These are phyloP conservation scores for Ctenicera cuprea DNA, from an alignment of 2,888 invertebrate species.

Conservation along the genomic window DNA sequence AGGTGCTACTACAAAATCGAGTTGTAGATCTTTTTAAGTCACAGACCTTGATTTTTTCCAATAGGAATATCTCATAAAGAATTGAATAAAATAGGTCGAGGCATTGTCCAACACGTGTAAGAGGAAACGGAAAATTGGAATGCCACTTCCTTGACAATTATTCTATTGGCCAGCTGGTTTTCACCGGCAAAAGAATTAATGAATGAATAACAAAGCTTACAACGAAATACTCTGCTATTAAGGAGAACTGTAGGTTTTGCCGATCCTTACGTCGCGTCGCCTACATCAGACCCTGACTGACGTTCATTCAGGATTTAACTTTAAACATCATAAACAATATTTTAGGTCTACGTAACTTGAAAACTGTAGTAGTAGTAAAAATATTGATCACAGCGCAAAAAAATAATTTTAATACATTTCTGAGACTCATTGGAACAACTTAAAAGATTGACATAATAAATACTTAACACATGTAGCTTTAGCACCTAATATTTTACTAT, in stretches of 20 bases:
- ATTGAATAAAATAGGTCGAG: constrained; percentile 10
- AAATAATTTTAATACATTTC: too few species aligned
- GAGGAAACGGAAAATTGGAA: background rate
- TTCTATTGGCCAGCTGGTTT: constrained; percentile 5
- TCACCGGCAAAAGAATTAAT: background rate
- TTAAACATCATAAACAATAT: too few species aligned
- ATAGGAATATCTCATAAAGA: constrained; percentile 3
- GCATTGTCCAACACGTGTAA: background rate
- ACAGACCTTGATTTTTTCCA: constrained; percentile 17
- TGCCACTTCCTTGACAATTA: constrained; percentile 6
- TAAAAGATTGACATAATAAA: too few species aligned
- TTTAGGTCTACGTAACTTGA: too few species aligned
- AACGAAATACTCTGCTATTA: constrained; percentile 10
- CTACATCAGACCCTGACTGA: constrained; percentile 57
- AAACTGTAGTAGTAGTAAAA: too few species aligned
- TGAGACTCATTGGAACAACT: too few species aligned
- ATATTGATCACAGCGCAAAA: background rate
- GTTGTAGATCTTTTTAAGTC: constrained; percentile 9
- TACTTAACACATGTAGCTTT: background rate
- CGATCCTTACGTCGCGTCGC: constrained; percentile 57
- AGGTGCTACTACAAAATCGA: constrained; percentile 16
- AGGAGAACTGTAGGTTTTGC: constrained; percentile 54
- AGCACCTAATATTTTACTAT: constrained; percentile 10
- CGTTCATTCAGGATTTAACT: constrained; percentile 27
- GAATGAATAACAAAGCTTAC: constrained; percentile 8